Evolutionary conservation across 2,797 vertebrate species (phyloP), one percentile per base, ranked within the genome.

Genomic region (Florisuga fusca): DNA sequence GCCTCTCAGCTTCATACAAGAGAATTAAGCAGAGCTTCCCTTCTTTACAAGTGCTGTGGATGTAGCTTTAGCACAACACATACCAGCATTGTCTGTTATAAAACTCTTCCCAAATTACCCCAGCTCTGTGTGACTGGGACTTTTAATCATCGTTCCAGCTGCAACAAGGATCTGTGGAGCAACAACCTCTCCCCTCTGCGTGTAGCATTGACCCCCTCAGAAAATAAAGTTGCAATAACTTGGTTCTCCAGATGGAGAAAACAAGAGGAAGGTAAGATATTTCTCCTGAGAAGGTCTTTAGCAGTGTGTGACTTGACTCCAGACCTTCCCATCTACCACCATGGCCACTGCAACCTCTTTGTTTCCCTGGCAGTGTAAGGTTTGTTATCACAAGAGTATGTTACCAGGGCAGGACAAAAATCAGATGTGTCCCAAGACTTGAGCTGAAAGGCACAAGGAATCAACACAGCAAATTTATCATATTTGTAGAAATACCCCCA

Each of bases 401-500:
- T 31, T 59, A 63, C 10, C 41, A 64, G 36, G 41, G 26, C 1
- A 58, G 38, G 55, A 59, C 11, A 54, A 79, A 63, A 72, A 25
- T 25, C 27, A 77, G 69, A 54, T 33, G 33, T 25, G 68, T n/a
- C 41, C 2, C 1, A 77, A 81, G 54, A 38, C 38, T 50, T 16
- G 8, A 33, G 12, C 45, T 68, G 55, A 63, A 69, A 73, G 33
- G 29, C 51, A 41, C 17, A 68, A 64, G 34, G 19, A 68, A 66
- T 38, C n/a, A 12, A 26, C 0, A 1, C 29, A 81, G 46, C 5
- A 1, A 57, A 12, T 57, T 77, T 7, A 10, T n/a, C 5, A 1
- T 2, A 26, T 36, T 25, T 4, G 0, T 36, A 68, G 84, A 94
- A 84, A 67, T 23, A 34, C 3, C 20, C 58, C 13, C n/a, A n/a